phyloP scores from a whole-genome alignment of 1,140 invertebrate species.

The Tenebrio molitor region DNA sequence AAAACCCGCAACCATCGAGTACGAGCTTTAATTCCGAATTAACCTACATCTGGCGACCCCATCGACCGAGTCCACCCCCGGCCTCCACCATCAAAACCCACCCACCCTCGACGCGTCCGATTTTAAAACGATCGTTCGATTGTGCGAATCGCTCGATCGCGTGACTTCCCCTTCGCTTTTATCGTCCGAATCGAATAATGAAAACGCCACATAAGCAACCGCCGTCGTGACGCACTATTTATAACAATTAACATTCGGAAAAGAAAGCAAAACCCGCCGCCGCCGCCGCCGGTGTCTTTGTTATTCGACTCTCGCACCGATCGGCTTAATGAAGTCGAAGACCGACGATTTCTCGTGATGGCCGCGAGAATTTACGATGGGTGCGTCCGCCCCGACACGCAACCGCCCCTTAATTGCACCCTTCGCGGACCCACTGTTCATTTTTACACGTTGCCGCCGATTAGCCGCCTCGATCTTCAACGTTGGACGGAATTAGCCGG shows the following conservation, averaged over 20 bases:
- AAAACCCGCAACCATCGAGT: no score
- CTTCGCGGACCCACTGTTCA: slow-evolving; percentile 9
- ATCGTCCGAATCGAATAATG: slow-evolving; percentile 46
- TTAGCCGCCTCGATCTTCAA: background rate
- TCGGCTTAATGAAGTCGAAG: slow-evolving; percentile 26
- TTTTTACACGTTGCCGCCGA: slow-evolving; percentile 18
- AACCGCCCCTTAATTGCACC: slow-evolving; percentile 17
- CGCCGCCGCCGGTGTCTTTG: no score
- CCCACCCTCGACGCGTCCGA: slow-evolving; percentile 14
- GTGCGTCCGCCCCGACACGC: background rate
- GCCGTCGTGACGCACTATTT: slow-evolving; percentile 31
- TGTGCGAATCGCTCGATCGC: slow-evolving; percentile 45
- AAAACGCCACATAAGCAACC: slow-evolving; percentile 40
- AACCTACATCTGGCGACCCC: no score
- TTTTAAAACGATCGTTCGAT: slow-evolving; percentile 44
- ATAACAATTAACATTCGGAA: slow-evolving; percentile 14
- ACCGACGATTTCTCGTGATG: slow-evolving; percentile 15
- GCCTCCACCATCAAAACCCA: no score
- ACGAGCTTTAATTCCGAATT: no score
- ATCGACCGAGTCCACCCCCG: no score
- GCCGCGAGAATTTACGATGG: slow-evolving; percentile 8
- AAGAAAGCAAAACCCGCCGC: slow-evolving; percentile 13
- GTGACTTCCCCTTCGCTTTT: slow-evolving; percentile 41
- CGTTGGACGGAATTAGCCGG: background rate
- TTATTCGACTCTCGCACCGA: slow-evolving; percentile 11